phyloP scores from a whole-genome alignment of 2,113 vertebrate species.

The Corythoichthys intestinalis region DNA sequence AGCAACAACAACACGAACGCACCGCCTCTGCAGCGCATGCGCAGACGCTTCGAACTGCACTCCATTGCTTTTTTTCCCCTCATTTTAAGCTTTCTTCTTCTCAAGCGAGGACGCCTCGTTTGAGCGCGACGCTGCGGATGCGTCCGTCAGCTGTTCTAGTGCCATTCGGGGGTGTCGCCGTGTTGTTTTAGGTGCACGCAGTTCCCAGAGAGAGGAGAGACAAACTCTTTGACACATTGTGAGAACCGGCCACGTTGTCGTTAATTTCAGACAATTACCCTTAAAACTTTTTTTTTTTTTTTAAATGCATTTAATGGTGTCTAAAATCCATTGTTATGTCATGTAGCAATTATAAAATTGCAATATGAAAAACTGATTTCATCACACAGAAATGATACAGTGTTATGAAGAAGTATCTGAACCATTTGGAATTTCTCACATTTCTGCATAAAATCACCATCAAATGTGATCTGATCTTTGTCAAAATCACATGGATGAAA shows the following conservation, averaged over 20 bases:
- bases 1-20: conserved; percentile 53
- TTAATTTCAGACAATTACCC: conserved; percentile 7
- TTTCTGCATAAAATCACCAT: too few species aligned
- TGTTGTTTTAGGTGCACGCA: conserved; percentile 90
- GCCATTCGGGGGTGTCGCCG: conserved; percentile 71
- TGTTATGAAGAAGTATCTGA: too few species aligned
- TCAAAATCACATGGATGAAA: too few species aligned
- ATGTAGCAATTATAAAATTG: too few species aligned
- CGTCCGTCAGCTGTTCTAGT: conserved; percentile 89
- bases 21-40: not conserved
- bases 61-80: not conserved
- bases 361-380: too few species aligned
- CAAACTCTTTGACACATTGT: conserved; percentile 82
- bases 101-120: conserved; percentile 66
- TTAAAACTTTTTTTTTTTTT: too few species aligned
- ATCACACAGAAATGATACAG: too few species aligned
- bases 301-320: too few species aligned
- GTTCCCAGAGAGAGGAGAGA: conserved; percentile 71
- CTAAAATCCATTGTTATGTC: too few species aligned
- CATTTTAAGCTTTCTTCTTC: conserved; percentile 52
- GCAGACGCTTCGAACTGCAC: not conserved
- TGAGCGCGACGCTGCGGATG: conserved; percentile 86
- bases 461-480: too few species aligned
- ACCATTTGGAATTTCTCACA: too few species aligned
- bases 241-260: conserved; percentile 75